Evolutionary conservation across 1,140 invertebrate species (phyloP), one percentile per base, ranked within the genome.

Genomic region (Rhopalosiphum maidis): DNA sequence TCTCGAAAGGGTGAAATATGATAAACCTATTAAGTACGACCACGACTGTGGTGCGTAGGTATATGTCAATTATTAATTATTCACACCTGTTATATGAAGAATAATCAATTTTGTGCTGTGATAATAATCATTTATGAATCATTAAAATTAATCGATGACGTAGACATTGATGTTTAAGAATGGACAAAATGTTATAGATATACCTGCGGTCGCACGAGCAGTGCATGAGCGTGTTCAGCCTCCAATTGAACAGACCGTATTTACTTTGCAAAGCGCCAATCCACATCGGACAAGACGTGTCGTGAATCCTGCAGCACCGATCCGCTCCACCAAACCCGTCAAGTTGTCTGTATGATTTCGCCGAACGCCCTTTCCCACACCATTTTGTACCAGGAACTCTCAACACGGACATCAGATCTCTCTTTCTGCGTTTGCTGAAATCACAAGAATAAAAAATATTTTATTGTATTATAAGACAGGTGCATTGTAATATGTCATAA

Each of bases 121-220:
- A 77, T 77, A 77, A 35, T 77, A n/a, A 77, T 77, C 30, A 15
- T n/a, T 60, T 30, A 60, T n/a, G 30, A 18, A 35, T 77, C 60
- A 77, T 77, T 77, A 77, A 77, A n/a, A 77, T 77, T 77, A 15
- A n/a, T n/a, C 60, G 1, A 18, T n/a, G 30, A 77, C 30, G 30
- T 77, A n/a, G 15, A 5, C 18, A 77, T 77, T n/a, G 60, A 77
- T 77, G 60, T 77, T n/a, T 77, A 68, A 9, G 30, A n/a, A n/a
- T 30, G 18, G 11, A n/a, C 60, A 77, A n/a, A 68, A n/a, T n/a
- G 60, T 60, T 60, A 60, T 60, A 11, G 30, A 60, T 68, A 41
- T 21, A 98, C 98, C 97, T 97, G 95, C 98, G 97, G 95, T 99
- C 98, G 95, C 98, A 99, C 94, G 96, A 96, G 95, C 98, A 98